Base-by-base conservation (phyloP, 2,797 vertebrate species). In the Arctocebus calabarensis region DNA sequence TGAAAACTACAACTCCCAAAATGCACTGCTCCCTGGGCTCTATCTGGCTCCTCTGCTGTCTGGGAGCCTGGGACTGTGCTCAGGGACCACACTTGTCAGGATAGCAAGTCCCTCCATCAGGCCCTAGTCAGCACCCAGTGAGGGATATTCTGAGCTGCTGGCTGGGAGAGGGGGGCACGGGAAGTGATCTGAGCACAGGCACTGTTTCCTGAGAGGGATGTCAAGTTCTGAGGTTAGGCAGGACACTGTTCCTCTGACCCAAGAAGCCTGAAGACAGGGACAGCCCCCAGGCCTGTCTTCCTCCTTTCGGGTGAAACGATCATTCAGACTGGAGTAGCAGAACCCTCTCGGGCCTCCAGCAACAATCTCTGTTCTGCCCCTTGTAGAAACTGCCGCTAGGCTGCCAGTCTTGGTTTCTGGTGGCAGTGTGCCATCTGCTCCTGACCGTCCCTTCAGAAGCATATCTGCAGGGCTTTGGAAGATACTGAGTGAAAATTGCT, bases 1-100 rank as follows among this genome's bases (percentile, higher is more conserved):
- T 40, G 73, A 62, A 95, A 94, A 87, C 79, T 74, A 37, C 37
- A 20, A 2, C 55, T 90, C 64, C 95, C 89, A 73, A 68, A 61
- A 52, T 7, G 37, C 52, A 17, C 19, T 70, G 32, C 13, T 11
- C 23, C 37, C 62, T 1, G 37, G 43, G 19, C n/a, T 66, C 85
- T 77, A 7, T 27, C 16, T 16, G 17, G 7, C 59, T 71, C 37
- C 64, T 17, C 66, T 32, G 14, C 32, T 3, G 14, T 14, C 34
- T 57, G 40, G 14, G 16, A 5, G 14, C 12, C 34, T 57, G 40
- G 14, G 16, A 5, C 9, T 17, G 13, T 22, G 32, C 20, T 59
- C n/a, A 61, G 1, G 37, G 74, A 66, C 37, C 70, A 75, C 45
- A 13, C 14, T 20, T 55, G 37, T 17, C 59, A 70, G n/a, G 52